Evolutionary conservation across 2,113 vertebrate species (phyloP), one percentile per base, ranked within the genome.

Genomic region (Pachypanchax playfairii): DNA sequence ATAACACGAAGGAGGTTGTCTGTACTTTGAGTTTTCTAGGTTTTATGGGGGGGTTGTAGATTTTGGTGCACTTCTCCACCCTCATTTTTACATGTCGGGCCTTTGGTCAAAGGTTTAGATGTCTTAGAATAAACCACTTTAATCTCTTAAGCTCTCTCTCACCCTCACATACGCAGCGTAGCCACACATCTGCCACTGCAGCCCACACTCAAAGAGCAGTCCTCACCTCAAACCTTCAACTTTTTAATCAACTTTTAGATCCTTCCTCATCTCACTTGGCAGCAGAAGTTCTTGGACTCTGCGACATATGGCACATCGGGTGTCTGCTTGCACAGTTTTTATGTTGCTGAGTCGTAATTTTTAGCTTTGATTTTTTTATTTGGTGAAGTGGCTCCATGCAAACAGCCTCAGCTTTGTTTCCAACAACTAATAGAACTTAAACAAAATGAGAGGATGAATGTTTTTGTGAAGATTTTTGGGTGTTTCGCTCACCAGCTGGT

Each of bases 61-160:
- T 74, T 75, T 66, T 44, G 62, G 47, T 68, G 44, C 42, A 38
- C 56, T 63, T 67, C 75, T 70, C 85, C 54, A 36, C 79, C 83
- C 82, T 72, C 20, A 1, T 14, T 71, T 75, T 81, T 41, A 52
- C 72, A 41, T 73, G 59, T 75, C 80, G 77, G 52, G 43, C 35
- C 71, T 82, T 71, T 62, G 75, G 76, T 62, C 7, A 6, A 78
- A 84, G 70, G 69, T 79, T 86, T 47, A 55, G 76, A 81, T 69
- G 84, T 85, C 87, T 87, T 64, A 87, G 85, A 90, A 90, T 86
- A 87, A 88, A 82, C 77, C 47, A 31, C 82, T 89, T 89, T 77
- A 79, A 85, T 85, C 68, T 73, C 20, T 38, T 43, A 25, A 50
- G 18, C 57, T 75, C n/a, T 21, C 66, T 54, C 76, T 75, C 65